Evolutionary conservation across 2,113 vertebrate genomes (phyloP), one percentile per base, ranked within the genome.

Genomic region (Pelecanus crispus): DNA sequence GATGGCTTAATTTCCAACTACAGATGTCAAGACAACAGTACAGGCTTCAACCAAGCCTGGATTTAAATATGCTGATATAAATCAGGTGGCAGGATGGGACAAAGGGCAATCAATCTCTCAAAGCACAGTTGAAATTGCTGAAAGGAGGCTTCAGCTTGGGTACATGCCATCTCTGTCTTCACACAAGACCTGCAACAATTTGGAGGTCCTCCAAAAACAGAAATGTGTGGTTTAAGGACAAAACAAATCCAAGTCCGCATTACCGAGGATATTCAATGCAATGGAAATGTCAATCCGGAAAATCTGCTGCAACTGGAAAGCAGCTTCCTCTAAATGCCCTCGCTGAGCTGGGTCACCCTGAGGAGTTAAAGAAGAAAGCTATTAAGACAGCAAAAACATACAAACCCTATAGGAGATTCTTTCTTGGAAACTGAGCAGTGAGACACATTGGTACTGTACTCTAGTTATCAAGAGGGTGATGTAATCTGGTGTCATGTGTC

Each of bases 251-350:
- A 55, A 94, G 71, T 61, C 55, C 71, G 55, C 78, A 11, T 98
- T 98, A 99, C 99, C 99, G 4, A 99, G 99, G 96, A 99, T 99
- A 96, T 99, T 99, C 93, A 99, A 98, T 66, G 99, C 98, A n/a
- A 99, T 97, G 45, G 99, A 98, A 86, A 99, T 87, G 44, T 98
- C 99, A 95, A 97, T 84, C 67, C 98, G 98, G 80, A 98, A 98
- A 74, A 98, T 96, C 47, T 98, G 96, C 94, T 98, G 97, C 93
- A 99, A 90, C 42, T 98, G 98, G 90, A 97, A 94, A 77, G 98
- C 97, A 38, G 99, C 99, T 95, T 96, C 97, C 74, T 98, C 95
- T 3, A 99, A 94, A 87, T 61, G 96, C 74, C 98, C 98, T 70
- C 98, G 98, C 63, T 96, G 75, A 75, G 97, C 95, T 74, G 97